A percentile compares a stretch with the other conserved stretches of the same genome.
phyloP scores from a whole-genome alignment of 2,113 vertebrate genomes.

The Clarias gariepinus region DNA sequence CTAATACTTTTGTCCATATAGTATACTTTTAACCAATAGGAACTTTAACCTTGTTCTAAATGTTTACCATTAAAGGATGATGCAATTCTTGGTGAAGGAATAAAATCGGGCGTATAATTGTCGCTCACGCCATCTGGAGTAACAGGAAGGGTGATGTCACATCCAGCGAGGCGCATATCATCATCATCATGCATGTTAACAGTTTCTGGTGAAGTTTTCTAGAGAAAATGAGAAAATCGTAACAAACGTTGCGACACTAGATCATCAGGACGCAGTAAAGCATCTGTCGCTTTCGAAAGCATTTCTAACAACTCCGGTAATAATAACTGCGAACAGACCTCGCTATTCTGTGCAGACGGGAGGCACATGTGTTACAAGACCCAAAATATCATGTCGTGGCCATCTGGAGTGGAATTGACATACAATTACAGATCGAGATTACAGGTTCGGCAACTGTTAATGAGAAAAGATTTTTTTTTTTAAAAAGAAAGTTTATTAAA shows the following conservation, averaged over 20 bases:
- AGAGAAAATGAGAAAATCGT: neutral
- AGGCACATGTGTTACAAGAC: neutral
- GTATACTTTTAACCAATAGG: neutral
- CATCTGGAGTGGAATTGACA: conserved; percentile 12
- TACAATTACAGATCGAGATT: neutral
- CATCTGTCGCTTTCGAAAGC: conserved; percentile 18
- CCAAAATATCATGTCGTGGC: neutral
- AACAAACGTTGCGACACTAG: neutral
- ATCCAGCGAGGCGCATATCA: neutral
- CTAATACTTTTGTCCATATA: neutral
- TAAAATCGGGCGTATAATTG: neutral
- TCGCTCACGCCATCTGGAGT: neutral
- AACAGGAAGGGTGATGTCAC: neutral
- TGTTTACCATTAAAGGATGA: neutral
- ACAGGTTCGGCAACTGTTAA: neutral
- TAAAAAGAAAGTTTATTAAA: neutral
- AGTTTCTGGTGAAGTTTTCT: neutral
- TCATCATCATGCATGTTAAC: neutral
- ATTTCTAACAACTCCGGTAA: neutral
- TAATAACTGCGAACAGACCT: neutral
- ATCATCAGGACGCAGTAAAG: neutral
- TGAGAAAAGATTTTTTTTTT: neutral
- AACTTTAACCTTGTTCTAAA: neutral
- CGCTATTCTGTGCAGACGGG: neutral
- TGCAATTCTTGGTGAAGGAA: neutral